Percentiles rank a stretch among this genome's conserved stretches.
These are phyloP conservation scores for Ceriagrion tenellum DNA, from an alignment of 2,888 invertebrate species.

Conservation along the genomic window DNA sequence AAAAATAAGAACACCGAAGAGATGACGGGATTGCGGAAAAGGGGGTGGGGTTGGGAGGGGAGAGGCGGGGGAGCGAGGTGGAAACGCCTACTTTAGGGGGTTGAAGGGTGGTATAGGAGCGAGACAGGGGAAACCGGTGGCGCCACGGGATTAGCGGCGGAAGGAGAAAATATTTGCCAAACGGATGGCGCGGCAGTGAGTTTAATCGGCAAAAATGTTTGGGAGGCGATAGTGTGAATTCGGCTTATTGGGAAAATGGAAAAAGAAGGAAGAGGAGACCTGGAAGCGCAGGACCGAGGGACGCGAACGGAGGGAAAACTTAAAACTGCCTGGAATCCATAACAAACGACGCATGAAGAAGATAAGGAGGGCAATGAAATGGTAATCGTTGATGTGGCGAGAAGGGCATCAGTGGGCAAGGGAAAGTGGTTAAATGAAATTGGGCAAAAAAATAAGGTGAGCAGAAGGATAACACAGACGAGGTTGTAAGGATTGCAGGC, in stretches of 20 bases:
- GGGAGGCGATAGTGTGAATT: constrained; percentile 16
- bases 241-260: background rate
- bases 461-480: too few relatives aligned
- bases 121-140: background rate
- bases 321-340: too few relatives aligned
- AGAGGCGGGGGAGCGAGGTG: background rate
- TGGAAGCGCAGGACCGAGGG: too few relatives aligned
- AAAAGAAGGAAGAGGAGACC: background rate
- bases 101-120: background rate
- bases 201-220: constrained; percentile 47
- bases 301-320: too few relatives aligned
- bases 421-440: too few relatives aligned
- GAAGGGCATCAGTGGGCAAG: too few relatives aligned
- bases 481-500: too few relatives aligned
- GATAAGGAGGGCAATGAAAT: too few relatives aligned
- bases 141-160: constrained; percentile 38
- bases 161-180: constrained; percentile 46
- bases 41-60: background rate
- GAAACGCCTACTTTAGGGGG: background rate
- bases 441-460: too few relatives aligned
- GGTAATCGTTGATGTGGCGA: too few relatives aligned
- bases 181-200: constrained; percentile 34
- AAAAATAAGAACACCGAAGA: background rate
- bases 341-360: too few relatives aligned
- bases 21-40: constrained; percentile 8